These are phyloP conservation scores for Lepidurus arcticus DNA, from an alignment of 1,140 invertebrate genomes.

Conservation along the genomic window DNA sequence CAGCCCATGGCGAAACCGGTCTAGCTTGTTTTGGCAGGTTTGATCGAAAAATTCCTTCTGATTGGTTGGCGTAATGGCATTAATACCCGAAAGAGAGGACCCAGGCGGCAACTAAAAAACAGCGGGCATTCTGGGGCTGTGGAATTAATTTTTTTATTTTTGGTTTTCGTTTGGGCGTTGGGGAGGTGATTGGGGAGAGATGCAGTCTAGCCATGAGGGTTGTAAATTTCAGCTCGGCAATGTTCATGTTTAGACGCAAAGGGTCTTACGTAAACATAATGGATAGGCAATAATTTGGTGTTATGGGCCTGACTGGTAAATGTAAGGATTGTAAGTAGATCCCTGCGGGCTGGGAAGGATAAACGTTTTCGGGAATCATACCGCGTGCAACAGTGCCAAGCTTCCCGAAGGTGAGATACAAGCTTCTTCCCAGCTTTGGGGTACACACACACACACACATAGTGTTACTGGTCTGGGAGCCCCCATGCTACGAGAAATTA, in stretches of 20 bases:
- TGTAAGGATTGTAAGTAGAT: constrained; percentile 10
- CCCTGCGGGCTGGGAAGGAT: constrained; percentile 2
- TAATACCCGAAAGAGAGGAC: background rate
- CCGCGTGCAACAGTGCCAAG: background rate
- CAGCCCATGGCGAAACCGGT: background rate
- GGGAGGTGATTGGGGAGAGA: background rate
- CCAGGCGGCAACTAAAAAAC: background rate
- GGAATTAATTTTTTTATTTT: background rate
- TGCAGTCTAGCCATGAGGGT: background rate
- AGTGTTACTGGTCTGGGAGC: background rate
- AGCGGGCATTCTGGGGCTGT: background rate
- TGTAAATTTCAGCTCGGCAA: background rate
- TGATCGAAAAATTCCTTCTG: constrained; percentile 4
- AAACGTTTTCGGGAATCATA: background rate
- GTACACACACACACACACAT: background rate
- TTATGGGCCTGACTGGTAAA: constrained; percentile 7
- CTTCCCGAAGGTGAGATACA: background rate
- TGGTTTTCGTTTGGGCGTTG: background rate
- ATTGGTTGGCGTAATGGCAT: background rate
- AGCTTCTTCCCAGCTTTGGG: background rate
- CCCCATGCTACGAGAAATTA: constrained; percentile 13
- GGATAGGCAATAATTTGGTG: constrained; percentile 19
- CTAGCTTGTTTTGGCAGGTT: background rate
- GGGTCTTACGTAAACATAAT: background rate
- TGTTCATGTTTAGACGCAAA: constrained; percentile 2